Evolutionary conservation across 2,888 invertebrate genomes (phyloP), one percentile per base, ranked within the genome.

Genomic region (Campoplex nolae): DNA sequence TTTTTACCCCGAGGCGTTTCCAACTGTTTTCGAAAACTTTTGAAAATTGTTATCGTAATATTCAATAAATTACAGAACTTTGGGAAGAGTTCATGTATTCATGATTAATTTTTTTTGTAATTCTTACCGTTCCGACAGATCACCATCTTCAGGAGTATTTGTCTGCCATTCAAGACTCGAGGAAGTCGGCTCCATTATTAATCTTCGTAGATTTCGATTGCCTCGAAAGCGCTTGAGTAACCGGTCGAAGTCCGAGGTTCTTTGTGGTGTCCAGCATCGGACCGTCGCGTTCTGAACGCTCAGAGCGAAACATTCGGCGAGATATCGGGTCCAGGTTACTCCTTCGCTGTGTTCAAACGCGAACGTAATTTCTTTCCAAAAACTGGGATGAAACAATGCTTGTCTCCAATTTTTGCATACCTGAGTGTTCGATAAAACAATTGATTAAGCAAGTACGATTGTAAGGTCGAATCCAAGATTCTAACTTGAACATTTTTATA

Each of bases 331-430:
- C 93, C 94, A 94, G 75, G 90, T 88, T 84, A 94, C 88, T 81
- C 92, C 94, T 75, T 94, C 93, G 84, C 92, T 90, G 87, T 95
- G 93, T 77, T 91, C 92, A 38, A 94, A 91, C 42, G 92, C 92
- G 75, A 95, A 95, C 68, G 93, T 92, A 58, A 95, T 94, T 86
- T 92, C 94, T 80, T 94, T 94, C 95, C 95, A 95, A 86, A 95
- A 95, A 87, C 93, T 93, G 74, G 95, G 94, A 91, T 94, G 94
- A 82, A 94, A 93, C 74, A 95, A 91, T 16, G 95, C 95, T 75
- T 93, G 94, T 87, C 96, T 95, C 96, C 96, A 96, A 89, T 96
- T 95, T 83, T 93, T 95, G 93, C 96, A 96, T 68, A 93, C 94
- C 94, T 94, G 76, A 23, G 51, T 18, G 32, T 70, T 70, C 45